phyloP scores from a whole-genome alignment of 2,888 invertebrate species.

The Cantharis rufa region DNA sequence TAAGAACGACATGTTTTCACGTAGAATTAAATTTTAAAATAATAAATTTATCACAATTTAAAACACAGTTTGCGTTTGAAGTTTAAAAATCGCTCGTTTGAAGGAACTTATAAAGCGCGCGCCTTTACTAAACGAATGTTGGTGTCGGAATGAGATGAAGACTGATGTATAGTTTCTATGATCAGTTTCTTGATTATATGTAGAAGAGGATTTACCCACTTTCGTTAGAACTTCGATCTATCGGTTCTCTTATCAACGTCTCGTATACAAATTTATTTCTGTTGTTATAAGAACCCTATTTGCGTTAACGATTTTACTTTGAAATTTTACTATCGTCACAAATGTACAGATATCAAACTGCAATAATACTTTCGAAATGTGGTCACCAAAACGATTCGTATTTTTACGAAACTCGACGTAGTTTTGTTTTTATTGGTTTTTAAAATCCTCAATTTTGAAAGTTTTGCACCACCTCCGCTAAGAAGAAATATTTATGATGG shows the following conservation, averaged over 20 bases:
- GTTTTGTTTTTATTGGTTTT: neutral
- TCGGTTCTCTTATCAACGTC: conserved; percentile 7
- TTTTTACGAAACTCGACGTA: neutral
- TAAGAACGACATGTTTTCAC: conserved; percentile 60
- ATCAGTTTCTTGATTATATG: conserved; percentile 20
- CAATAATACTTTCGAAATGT: neutral
- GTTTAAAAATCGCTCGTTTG: neutral
- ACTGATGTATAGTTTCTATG: conserved; percentile 19
- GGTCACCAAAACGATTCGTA: neutral
- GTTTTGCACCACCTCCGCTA: too few relatives aligned
- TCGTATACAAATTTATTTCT: neutral
- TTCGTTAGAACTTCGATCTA: conserved; percentile 22
- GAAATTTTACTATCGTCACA: neutral
- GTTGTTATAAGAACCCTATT: neutral
- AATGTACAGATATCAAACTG: neutral
- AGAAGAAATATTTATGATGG: too few relatives aligned
- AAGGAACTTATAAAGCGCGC: neutral
- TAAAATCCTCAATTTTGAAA: too few relatives aligned
- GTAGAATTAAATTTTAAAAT: conserved; percentile 1
- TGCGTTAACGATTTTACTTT: neutral
- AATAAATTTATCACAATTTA: neutral
- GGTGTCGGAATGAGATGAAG: conserved; percentile 21
- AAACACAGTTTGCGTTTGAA: neutral
- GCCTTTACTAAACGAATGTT: conserved; percentile 17
- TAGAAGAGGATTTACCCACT: conserved; percentile 26